These are phyloP conservation scores for Melipona bicolor DNA, from an alignment of 2,888 invertebrate species.

Conservation along the genomic window DNA sequence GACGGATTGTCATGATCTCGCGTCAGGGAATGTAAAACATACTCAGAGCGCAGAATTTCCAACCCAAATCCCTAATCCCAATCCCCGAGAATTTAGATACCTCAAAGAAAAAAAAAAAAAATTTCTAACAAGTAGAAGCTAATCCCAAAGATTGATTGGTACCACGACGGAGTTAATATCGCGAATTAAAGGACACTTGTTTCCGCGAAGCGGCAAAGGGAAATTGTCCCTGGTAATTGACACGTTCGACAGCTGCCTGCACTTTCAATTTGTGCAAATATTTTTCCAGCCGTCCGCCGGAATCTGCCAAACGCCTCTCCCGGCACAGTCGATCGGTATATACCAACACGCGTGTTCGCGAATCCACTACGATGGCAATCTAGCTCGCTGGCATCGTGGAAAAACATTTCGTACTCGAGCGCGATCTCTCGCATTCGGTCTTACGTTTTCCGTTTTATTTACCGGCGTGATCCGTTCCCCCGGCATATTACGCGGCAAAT, in stretches of 20 bases:
- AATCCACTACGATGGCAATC: not conserved
- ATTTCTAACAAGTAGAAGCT: no score
- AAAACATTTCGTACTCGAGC: not conserved
- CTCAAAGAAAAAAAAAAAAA: no score
- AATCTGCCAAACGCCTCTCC: not conserved
- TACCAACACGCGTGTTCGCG: no score
- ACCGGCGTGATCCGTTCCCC: not conserved
- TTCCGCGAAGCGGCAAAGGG: not conserved
- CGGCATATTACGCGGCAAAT: slow-evolving; percentile 4
- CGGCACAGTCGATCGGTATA: no score
- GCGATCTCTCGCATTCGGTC: not conserved
- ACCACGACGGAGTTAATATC: not conserved
- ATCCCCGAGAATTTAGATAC: no score
- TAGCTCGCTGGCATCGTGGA: not conserved
- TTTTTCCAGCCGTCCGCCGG: not conserved
- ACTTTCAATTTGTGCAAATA: not conserved
- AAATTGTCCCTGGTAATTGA: not conserved
- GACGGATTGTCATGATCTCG: no score
- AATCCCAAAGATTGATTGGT: not conserved
- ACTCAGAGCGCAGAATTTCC: no score
- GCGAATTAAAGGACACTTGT: not conserved
- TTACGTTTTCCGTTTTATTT: slow-evolving; percentile 3
- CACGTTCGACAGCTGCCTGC: not conserved
- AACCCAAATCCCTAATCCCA: no score
- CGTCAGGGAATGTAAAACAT: no score